Evolutionary conservation across 23 tunicate species (phyloP).

Genomic region (Corella eumyota): DNA sequence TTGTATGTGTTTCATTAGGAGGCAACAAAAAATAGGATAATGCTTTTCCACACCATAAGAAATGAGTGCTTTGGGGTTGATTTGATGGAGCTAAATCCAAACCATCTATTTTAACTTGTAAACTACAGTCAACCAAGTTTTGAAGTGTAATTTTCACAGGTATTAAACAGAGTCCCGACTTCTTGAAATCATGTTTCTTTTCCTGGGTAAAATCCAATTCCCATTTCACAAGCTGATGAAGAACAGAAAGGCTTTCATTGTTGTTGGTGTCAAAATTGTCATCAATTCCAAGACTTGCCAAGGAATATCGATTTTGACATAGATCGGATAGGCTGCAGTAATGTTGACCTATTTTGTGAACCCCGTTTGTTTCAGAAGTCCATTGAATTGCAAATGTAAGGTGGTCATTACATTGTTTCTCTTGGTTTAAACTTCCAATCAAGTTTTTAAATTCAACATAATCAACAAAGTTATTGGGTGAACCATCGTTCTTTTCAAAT

Average conservation of each 20-base stretch:
- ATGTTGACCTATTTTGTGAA: constrained; percentile 10
- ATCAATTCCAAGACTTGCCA: constrained; percentile 11
- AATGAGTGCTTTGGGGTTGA: constrained; percentile 14
- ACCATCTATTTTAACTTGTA: constrained; percentile 30
- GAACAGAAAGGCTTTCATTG: constrained; percentile 31
- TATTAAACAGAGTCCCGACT: constrained; percentile 25
- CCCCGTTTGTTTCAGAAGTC: neutral
- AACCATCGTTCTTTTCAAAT: neutral
- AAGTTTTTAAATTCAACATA: neutral
- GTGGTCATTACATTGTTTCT: neutral
- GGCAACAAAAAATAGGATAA: constrained; percentile 26
- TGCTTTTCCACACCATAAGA: constrained; percentile 65
- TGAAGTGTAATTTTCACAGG: constrained; percentile 22
- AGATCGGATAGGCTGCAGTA: constrained; percentile 14
- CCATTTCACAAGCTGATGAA: constrained; percentile 79
- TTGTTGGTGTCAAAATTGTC: constrained; percentile 4
- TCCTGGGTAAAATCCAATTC: constrained; percentile 2
- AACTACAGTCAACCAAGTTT: constrained; percentile 45
- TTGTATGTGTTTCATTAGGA: constrained; percentile 19
- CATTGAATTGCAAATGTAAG: constrained; percentile 25
- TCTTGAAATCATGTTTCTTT: constrained; percentile 24
- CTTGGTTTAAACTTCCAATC: neutral
- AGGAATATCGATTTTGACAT: neutral
- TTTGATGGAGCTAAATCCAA: constrained; percentile 19
- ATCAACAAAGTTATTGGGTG: neutral